A percentile compares a stretch with the other conserved stretches of the same genome.
Conservation (phyloP, 2,888 invertebrate species). For the Cerceris rybyensis region DNA sequence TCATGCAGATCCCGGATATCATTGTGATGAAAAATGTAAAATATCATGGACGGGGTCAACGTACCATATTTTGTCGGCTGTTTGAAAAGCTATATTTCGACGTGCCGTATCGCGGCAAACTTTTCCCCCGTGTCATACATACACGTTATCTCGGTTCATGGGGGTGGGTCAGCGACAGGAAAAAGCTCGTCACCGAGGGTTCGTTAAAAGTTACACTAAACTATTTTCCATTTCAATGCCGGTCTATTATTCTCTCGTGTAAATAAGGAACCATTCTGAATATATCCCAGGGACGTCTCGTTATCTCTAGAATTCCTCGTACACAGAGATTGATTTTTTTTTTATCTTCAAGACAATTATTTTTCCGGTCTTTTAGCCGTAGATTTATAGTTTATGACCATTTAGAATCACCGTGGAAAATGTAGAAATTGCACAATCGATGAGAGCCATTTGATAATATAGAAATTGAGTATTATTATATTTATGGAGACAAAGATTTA, state of each 20-base stretch:
- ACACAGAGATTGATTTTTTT: not conserved
- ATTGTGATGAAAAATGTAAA: too few relatives aligned
- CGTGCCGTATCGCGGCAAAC: constrained; percentile 1
- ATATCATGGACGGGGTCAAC: constrained; percentile 6
- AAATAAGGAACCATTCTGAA: constrained; percentile 21
- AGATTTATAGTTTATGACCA: too few relatives aligned
- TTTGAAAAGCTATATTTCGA: not conserved
- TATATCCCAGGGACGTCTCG: constrained; percentile 15
- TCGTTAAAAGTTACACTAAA: constrained; percentile 49
- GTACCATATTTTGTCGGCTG: not conserved
- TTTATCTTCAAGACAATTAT: too few relatives aligned
- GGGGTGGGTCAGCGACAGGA: constrained; percentile 13
- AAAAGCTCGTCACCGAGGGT: constrained; percentile 16
- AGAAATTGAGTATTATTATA: too few relatives aligned
- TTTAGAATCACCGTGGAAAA: too few relatives aligned
- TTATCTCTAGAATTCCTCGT: constrained; percentile 29
- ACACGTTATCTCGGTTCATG: constrained; percentile 20
- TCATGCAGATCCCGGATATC: too few relatives aligned
- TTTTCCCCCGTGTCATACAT: not conserved
- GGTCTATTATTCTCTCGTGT: constrained; percentile 21
- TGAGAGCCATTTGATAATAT: too few relatives aligned
- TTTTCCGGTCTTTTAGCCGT: too few relatives aligned
- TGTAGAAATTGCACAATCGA: too few relatives aligned
- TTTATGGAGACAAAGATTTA: too few relatives aligned
- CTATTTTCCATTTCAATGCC: constrained; percentile 26